Evolutionary conservation across 2,797 vertebrate genomes (phyloP).

Genomic region (Chrysocyon brachyurus): DNA sequence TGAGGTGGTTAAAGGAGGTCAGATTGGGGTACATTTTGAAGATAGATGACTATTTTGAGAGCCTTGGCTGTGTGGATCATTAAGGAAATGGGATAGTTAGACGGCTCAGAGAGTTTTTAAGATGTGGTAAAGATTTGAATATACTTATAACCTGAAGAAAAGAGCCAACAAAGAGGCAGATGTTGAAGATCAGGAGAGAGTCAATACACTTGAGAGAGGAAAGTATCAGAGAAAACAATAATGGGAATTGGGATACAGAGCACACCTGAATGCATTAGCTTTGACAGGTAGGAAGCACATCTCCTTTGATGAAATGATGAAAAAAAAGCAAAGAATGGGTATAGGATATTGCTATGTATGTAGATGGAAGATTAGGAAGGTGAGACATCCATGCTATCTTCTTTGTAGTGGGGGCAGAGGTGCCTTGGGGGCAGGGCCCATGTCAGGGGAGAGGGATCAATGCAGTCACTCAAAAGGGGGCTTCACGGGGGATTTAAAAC

Average conservation of each 20-base stretch:
- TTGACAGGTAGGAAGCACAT: conserved; percentile 19
- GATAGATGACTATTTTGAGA: not conserved
- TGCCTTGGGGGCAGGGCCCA: not conserved
- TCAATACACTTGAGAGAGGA: not conserved
- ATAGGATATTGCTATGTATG: not conserved
- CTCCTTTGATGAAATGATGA: not conserved
- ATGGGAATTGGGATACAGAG: not conserved
- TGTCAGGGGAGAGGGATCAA: not conserved
- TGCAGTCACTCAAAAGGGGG: not conserved
- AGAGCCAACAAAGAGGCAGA: not conserved
- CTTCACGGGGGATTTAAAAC: not conserved
- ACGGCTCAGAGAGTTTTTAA: not conserved
- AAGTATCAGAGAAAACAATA: not conserved
- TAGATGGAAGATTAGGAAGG: not conserved
- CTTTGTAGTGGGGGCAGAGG: not conserved
- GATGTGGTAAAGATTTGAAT: not conserved
- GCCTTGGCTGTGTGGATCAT: not conserved
- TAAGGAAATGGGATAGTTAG: not conserved
- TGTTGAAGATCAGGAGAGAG: not conserved
- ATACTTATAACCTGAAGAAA: not conserved
- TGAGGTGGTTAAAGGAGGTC: not conserved
- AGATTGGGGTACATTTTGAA: not conserved
- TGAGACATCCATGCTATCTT: not conserved
- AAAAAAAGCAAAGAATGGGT: not conserved
- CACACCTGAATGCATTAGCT: not conserved